Conservation (phyloP, 2,113 vertebrate species). For the Burhinus oedicnemus region DNA sequence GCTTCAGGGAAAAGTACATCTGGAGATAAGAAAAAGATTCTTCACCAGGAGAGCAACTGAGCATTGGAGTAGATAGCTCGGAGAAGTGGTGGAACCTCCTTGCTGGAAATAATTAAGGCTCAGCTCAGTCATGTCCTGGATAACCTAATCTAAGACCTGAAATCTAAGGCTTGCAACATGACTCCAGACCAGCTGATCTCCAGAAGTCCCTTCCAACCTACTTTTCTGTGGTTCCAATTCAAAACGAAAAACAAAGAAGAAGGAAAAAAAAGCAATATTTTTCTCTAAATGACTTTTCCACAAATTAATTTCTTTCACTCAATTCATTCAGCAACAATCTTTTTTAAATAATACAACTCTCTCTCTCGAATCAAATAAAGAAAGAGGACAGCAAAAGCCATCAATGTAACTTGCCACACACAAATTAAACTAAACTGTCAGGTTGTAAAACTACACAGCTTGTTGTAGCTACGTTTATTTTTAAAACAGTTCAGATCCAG, state of each 20-base stretch:
- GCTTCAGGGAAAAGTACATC: background rate
- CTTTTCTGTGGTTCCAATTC: background rate
- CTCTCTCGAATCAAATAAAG: background rate
- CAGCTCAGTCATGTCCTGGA: background rate
- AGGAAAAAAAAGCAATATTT: background rate
- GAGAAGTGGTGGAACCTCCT: background rate
- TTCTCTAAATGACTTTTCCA: background rate
- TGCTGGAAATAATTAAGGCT: background rate
- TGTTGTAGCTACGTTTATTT: background rate
- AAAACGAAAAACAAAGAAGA: background rate
- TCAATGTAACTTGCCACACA: background rate
- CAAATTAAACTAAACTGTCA: background rate
- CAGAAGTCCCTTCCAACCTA: background rate
- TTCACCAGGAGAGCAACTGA: background rate
- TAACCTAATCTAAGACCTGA: background rate
- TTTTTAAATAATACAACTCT: background rate
- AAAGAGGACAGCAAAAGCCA: background rate
- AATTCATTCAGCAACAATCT: background rate
- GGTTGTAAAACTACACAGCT: background rate
- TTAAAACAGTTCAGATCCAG: background rate
- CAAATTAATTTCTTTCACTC: background rate
- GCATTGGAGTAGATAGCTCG: background rate
- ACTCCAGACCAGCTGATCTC: background rate
- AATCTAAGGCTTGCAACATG: background rate
- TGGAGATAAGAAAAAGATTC: background rate